Conservation (phyloP, 2,797 vertebrate species). For the Helostoma temminkii region DNA sequence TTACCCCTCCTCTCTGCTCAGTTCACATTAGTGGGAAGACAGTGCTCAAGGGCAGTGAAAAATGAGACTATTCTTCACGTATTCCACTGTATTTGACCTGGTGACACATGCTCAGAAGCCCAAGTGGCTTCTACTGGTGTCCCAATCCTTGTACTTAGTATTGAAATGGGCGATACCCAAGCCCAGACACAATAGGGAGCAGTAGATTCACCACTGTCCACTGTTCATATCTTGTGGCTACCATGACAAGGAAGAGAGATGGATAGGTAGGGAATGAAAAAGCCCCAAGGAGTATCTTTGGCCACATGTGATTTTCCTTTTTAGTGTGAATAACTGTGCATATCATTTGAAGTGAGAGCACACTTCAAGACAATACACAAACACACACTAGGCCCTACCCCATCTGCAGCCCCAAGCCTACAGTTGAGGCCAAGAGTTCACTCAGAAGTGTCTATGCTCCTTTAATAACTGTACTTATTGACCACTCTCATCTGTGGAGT, state of each 20-base stretch:
- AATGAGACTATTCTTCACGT: conserved; percentile 97
- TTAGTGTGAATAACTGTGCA: conserved; percentile 78
- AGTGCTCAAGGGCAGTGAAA: conserved; percentile 90
- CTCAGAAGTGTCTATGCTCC: conserved; percentile 63
- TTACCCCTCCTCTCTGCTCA: conserved; percentile 78
- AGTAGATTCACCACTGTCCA: conserved; percentile 59
- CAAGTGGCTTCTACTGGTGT: conserved; percentile 37
- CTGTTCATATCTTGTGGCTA: conserved; percentile 64
- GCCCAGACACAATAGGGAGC: conserved; percentile 51
- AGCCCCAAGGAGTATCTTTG: conserved; percentile 88
- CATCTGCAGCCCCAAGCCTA: conserved; percentile 52
- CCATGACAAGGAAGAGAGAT: conserved; percentile 60
- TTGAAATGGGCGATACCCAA: conserved; percentile 49
- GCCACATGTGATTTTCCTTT: conserved; percentile 87
- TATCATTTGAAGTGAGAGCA: conserved; percentile 83
- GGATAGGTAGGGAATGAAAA: conserved; percentile 53
- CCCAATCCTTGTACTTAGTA: conserved; percentile 55
- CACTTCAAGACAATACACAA: conserved; percentile 71
- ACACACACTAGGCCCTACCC: conserved; percentile 77
- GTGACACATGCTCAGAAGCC: conserved; percentile 40
- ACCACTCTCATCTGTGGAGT: conserved; percentile 94
- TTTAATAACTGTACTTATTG: conserved; percentile 98
- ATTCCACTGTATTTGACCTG: conserved; percentile 81
- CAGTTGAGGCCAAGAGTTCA: conserved; percentile 76
- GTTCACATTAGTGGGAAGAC: conserved; percentile 98